Conservation (phyloP, 37 sponge, comb jelly and placozoan species). For the Corticium candelabrum region DNA sequence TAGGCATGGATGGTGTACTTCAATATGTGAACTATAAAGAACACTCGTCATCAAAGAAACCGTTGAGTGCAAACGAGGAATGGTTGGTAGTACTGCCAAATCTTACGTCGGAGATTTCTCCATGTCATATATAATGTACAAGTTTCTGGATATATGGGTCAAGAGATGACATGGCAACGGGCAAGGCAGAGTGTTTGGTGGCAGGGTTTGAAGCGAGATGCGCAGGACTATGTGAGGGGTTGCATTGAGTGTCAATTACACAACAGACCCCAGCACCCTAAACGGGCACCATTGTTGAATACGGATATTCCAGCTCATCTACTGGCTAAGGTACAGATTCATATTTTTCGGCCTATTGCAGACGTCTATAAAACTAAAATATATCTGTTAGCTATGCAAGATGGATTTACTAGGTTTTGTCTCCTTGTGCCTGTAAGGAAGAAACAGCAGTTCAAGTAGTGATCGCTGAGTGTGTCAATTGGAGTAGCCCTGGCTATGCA, state of each 20-base stretch:
- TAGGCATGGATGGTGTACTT: no score
- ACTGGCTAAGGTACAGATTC: not conserved
- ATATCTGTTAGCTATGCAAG: not conserved
- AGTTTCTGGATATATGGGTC: not conserved
- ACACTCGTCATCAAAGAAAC: no score
- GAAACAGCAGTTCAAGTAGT: not conserved
- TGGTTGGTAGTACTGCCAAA: not conserved
- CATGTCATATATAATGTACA: not conserved
- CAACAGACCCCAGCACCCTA: not conserved
- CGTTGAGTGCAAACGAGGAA: no score
- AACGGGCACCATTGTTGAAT: not conserved
- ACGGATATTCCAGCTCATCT: not conserved
- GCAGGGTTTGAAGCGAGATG: not conserved
- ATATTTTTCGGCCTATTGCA: not conserved
- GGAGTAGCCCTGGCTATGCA: no score
- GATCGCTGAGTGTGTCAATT: no score
- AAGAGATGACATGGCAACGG: not conserved
- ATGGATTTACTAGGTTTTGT: no score
- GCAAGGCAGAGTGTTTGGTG: not conserved
- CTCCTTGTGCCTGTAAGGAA: not conserved
- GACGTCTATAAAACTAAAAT: not conserved
- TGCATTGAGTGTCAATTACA: not conserved
- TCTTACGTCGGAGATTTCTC: not conserved
- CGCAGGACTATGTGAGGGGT: not conserved
- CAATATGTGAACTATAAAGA: no score